Evolutionary conservation across 2,797 vertebrate species (phyloP).

Genomic region (Sebastiscus tertius): DNA sequence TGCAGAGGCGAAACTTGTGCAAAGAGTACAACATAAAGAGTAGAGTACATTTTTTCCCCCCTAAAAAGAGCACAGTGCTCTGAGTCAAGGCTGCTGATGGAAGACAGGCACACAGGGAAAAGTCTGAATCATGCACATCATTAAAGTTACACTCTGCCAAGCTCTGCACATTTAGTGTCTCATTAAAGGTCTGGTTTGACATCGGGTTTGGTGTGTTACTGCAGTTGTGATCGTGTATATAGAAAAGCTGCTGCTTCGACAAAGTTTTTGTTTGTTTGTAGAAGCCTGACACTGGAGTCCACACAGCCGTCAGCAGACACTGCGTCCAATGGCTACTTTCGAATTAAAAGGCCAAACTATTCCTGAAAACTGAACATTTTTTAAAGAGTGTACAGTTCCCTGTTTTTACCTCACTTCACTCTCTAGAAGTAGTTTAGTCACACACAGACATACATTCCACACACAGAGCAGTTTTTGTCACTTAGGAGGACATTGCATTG

Average conservation of each 20-base stretch:
- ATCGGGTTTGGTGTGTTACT: constrained; percentile 34
- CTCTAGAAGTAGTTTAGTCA: not conserved
- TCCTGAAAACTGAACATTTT: constrained; percentile 4
- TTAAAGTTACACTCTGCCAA: constrained; percentile 55
- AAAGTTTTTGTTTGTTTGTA: constrained; percentile 38
- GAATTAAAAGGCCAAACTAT: constrained; percentile 16
- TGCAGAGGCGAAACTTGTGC: constrained; percentile 14
- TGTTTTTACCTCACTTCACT: not conserved
- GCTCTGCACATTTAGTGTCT: constrained; percentile 65
- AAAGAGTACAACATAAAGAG: constrained; percentile 35
- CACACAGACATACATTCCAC: not conserved
- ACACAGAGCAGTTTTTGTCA: not conserved
- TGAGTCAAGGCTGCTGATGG: constrained; percentile 41
- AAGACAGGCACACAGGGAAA: constrained; percentile 30
- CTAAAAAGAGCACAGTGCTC: constrained; percentile 40
- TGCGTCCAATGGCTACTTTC: not conserved
- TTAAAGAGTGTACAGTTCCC: not conserved
- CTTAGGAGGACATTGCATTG: not conserved
- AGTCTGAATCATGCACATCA: constrained; percentile 55
- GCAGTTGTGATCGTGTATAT: constrained; percentile 20
- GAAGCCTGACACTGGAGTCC: constrained; percentile 15
- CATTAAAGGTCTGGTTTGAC: constrained; percentile 65
- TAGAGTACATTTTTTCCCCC: not conserved
- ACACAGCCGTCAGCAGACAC: constrained; percentile 1
- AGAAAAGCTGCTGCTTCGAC: constrained; percentile 48